Percentiles rank a stretch among this genome's conserved stretches.
These are phyloP conservation scores for Platycercus adscitus DNA, from an alignment of 2,113 vertebrate genomes.

Conservation along the genomic window DNA sequence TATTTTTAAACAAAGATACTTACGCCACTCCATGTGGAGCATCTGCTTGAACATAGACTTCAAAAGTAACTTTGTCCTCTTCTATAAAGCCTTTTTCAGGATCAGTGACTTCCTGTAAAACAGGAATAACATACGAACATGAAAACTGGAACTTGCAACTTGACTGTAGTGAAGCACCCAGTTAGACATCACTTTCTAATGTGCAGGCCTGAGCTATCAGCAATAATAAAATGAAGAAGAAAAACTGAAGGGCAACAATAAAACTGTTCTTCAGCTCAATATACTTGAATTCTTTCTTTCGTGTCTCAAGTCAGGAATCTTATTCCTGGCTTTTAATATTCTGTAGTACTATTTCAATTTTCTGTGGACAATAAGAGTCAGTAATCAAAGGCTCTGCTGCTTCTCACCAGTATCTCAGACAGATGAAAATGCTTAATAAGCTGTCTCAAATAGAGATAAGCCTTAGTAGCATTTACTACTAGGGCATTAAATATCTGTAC, in stretches of 20 bases:
- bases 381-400: not conserved
- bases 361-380: not conserved
- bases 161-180: not conserved
- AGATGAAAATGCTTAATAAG: not conserved
- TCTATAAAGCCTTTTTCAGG: conserved; percentile 96
- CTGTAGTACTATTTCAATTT: not conserved
- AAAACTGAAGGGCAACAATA: not conserved
- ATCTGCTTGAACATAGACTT: conserved; percentile 97
- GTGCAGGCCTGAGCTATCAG: not conserved
- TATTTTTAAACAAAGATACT: conserved; percentile 61
- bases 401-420: not conserved
- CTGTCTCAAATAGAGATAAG: not conserved
- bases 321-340: not conserved
- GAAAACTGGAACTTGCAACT: not conserved
- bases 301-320: not conserved
- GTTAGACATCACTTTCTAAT: not conserved
- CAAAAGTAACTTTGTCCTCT: conserved; percentile 98
- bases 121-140: not conserved
- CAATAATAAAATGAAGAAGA: not conserved
- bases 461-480: not conserved
- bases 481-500: not conserved
- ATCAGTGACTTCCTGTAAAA: conserved; percentile 94
- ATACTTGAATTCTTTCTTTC: not conserved
- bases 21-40: conserved; percentile 98
- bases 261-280: not conserved